Evolutionary conservation across 2,113 vertebrate species (phyloP).

Genomic region (Carlito syrichta): DNA sequence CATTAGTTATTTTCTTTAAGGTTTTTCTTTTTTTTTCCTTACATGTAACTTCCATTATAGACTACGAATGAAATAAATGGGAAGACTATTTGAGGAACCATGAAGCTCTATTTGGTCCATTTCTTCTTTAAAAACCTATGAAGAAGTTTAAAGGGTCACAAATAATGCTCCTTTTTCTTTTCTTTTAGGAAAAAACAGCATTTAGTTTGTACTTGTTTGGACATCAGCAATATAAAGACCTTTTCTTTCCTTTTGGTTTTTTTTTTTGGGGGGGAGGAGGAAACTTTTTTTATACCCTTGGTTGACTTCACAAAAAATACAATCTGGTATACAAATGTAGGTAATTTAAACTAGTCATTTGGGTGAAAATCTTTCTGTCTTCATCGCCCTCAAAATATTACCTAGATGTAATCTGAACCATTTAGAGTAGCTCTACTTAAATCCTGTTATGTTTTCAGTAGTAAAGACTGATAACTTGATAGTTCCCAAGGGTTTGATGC

Average conservation of each 20-base stretch:
- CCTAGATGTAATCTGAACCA: conserved; percentile 76
- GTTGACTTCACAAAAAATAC: background rate
- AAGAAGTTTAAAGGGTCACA: conserved; percentile 18
- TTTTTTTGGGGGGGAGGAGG: conserved; percentile 48
- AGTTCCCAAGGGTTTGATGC: conserved; percentile 78
- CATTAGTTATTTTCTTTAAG: background rate
- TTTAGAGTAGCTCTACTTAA: conserved; percentile 79
- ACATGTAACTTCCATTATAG: background rate
- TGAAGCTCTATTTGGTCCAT: background rate
- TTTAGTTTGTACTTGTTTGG: conserved; percentile 36
- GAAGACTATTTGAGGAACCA: conserved; percentile 13
- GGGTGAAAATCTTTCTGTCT: conserved; percentile 70
- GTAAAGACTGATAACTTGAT: conserved; percentile 83
- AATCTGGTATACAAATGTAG: conserved; percentile 57
- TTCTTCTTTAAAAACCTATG: conserved; percentile 14
- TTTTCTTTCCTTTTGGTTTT: conserved; percentile 52
- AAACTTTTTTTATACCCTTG: conserved; percentile 56
- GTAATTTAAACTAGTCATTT: conserved; percentile 56
- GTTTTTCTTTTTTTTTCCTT: background rate
- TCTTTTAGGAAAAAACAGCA: conserved; percentile 5
- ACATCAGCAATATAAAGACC: background rate
- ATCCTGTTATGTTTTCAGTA: conserved; percentile 79
- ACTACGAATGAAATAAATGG: conserved; percentile 31
- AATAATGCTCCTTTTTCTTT: background rate
- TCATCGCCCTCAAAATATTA: conserved; percentile 74